Evolutionary conservation across 1,140 invertebrate species (phyloP), one percentile per base, ranked within the genome.

Genomic region (Drosophila varians): DNA sequence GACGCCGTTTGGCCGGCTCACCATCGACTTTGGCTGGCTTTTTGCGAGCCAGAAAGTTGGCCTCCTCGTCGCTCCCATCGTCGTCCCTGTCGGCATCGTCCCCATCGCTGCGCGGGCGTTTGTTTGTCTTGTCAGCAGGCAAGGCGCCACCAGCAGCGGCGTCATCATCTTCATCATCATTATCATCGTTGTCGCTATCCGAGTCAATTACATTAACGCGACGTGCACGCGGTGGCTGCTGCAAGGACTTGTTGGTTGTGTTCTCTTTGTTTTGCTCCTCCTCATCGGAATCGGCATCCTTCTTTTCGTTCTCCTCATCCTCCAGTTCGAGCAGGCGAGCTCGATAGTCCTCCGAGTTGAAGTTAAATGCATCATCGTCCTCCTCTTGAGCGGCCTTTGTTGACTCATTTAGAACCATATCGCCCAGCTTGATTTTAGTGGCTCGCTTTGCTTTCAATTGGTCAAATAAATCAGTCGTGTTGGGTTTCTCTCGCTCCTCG

Each of bases 191-290:
- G 66, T 90, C 90, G 72, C 70, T 78, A 76, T 90, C 87, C 46
- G 90, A 90, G 70, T 90, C 90, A 87, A 91, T 91, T 86, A 91
- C 70, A 79, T 91, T 90, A 88, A 77, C 84, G 68, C 89, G 89
- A 72, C 89, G 89, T 82, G 76, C 72, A 69, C 89, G 89, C 36
- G 36, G 36, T 16, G n/a, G 12, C 36, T 16, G 36, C 54, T 83
- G 68, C 62, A 64, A 51, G 51, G 82, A 82, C 75, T 86, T 79
- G 82, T 72, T 84, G 69, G 79, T 80, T 52, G 77, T 89, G 77
- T 87, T 87, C 76, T 78, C 69, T 56, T 78, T 86, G 49, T 64
- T 52, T 9, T 56, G 34, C 43, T 84, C 71, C 36, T 60, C 56
- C 42, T 36, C 42, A 9, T 54, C 18, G 51, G 52, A 18, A 45